Percentiles rank a stretch among this genome's conserved stretches.
Evolutionary conservation across 2,113 vertebrate species (phyloP).

Genomic region (Gulo gulo): DNA sequence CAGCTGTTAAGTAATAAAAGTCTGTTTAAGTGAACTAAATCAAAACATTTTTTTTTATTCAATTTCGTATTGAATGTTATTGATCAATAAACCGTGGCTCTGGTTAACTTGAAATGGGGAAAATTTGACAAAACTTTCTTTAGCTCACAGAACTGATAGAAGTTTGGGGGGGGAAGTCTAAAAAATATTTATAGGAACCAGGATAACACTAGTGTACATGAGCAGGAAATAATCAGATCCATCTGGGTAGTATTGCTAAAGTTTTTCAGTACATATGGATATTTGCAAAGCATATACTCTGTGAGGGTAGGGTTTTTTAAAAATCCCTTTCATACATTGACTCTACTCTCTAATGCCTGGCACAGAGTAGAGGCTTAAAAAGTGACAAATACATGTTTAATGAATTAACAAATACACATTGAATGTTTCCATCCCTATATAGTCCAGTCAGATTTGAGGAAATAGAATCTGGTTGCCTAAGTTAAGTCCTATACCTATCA

Average conservation of each 20-base stretch:
- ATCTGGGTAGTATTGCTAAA: neutral
- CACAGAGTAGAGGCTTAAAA: neutral
- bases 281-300: neutral
- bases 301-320: neutral
- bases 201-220: neutral
- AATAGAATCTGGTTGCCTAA: neutral
- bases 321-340: neutral
- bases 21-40: neutral
- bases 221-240: neutral
- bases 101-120: neutral
- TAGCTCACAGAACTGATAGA: neutral
- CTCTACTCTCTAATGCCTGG: neutral
- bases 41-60: neutral
- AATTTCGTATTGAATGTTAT: neutral
- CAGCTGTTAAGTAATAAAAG: neutral
- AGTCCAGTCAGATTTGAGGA: neutral
- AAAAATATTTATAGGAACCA: neutral
- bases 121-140: neutral
- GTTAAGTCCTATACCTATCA: neutral
- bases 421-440: neutral
- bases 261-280: neutral
- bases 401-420: neutral
- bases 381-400: neutral
- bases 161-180: neutral
- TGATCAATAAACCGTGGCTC: neutral